phyloP scores from a whole-genome alignment of 2,888 invertebrate species.

The Cataglyphis cursor region DNA sequence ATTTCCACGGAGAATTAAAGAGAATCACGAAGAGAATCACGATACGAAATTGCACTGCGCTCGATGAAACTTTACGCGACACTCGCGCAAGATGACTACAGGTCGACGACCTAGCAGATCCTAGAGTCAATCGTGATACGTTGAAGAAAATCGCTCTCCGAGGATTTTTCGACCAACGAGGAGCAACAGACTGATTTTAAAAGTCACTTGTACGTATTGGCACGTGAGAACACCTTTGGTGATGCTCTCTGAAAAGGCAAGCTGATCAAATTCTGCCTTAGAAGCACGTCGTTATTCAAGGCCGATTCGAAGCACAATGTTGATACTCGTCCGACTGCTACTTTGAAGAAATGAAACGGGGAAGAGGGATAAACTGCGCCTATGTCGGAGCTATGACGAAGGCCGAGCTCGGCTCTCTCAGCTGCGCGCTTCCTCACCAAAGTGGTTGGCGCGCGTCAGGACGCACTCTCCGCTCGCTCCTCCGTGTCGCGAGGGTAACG shows the following conservation, averaged over 20 bases:
- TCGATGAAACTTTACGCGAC: not conserved
- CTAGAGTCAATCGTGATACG: constrained; percentile 28
- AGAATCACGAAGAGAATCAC: not conserved
- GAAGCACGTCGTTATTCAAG: constrained; percentile 37
- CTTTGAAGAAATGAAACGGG: constrained; percentile 46
- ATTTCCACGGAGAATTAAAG: constrained; percentile 8
- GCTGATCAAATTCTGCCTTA: not conserved
- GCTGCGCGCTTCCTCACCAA: constrained; percentile 69
- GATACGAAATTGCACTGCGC: constrained; percentile 17
- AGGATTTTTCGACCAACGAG: constrained; percentile 11
- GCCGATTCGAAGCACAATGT: constrained; percentile 38
- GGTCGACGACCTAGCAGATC: constrained; percentile 68
- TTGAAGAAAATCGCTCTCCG: not conserved
- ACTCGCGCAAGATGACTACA: constrained; percentile 10
- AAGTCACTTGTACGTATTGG: not conserved
- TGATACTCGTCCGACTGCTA: not conserved
- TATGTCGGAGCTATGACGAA: constrained; percentile 61
- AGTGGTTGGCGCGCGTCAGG: constrained; percentile 71
- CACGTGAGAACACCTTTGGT: constrained; percentile 26
- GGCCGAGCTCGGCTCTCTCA: constrained; percentile 63
- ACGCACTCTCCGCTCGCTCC: constrained; percentile 59
- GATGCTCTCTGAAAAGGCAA: constrained; percentile 8
- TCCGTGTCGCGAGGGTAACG: constrained; percentile 62
- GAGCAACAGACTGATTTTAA: not conserved
- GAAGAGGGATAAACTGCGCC: constrained; percentile 68